Conservation (phyloP, 2,113 vertebrate species). For the Indicator maculatus region DNA sequence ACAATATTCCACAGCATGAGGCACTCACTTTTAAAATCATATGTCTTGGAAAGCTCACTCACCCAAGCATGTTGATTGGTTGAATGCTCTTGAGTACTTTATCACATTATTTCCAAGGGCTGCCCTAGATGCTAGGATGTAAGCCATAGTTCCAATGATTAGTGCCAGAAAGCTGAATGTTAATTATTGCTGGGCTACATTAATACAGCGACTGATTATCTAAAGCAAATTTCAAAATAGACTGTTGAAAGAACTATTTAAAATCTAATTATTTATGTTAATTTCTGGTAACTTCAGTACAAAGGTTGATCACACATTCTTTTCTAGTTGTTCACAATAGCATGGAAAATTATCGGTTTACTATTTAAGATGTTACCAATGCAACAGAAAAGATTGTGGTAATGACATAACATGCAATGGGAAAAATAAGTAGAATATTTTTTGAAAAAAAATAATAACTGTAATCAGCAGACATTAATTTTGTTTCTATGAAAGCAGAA, state of each 20-base stretch:
- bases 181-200: slow-evolving; percentile 35
- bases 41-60: slow-evolving; percentile 51
- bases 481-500: not conserved
- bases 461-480: not conserved
- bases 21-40: slow-evolving; percentile 32
- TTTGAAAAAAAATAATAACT: not conserved
- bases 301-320: slow-evolving; percentile 9
- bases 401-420: not conserved
- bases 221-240: slow-evolving; percentile 51
- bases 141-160: not conserved
- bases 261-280: slow-evolving; percentile 52
- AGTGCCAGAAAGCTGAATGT: slow-evolving; percentile 48
- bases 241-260: slow-evolving; percentile 59
- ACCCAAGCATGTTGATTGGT: slow-evolving; percentile 16
- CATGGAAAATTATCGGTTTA: not conserved
- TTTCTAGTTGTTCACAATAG: slow-evolving; percentile 15
- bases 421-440: not conserved
- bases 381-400: not conserved
- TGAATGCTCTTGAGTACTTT: slow-evolving; percentile 32
- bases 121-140: slow-evolving; percentile 46
- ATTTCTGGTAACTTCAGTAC: slow-evolving; percentile 17
- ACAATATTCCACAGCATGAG: slow-evolving; percentile 32
- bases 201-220: slow-evolving; percentile 12
- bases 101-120: slow-evolving; percentile 57
- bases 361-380: not conserved